These are phyloP conservation scores for Eupithecia tripunctaria DNA, from an alignment of 2,888 invertebrate species.

Conservation along the genomic window DNA sequence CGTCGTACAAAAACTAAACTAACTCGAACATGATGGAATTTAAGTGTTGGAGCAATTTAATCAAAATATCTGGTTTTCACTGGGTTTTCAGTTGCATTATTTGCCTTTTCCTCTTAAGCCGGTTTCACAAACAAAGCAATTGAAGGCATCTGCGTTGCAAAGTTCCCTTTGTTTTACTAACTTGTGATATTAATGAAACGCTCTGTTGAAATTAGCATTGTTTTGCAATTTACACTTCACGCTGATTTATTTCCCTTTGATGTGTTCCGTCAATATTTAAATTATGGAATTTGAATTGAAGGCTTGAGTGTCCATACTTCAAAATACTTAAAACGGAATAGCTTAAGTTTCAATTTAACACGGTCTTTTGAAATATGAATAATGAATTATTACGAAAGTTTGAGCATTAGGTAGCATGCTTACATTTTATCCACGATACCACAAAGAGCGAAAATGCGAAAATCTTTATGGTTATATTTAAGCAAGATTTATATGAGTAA, in stretches of 20 bases:
- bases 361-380: background rate
- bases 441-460: background rate
- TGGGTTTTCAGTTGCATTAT: background rate
- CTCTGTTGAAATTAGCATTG: slow-evolving; percentile 36
- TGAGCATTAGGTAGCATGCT: background rate
- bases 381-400: background rate
- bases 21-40: background rate
- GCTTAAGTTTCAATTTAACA: background rate
- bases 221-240: slow-evolving; percentile 30
- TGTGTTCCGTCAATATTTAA: slow-evolving; percentile 24
- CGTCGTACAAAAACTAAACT: background rate
- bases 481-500: slow-evolving; percentile 11
- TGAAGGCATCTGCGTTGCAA: slow-evolving; percentile 41
- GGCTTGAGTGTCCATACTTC: background rate
- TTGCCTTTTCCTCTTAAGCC: slow-evolving; percentile 36
- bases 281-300: background rate
- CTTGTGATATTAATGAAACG: slow-evolving; percentile 24
- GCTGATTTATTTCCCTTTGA: slow-evolving; percentile 31
- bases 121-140: slow-evolving; percentile 44
- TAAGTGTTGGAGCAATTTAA: too few relatives aligned
- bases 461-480: background rate
- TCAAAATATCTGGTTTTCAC: background rate
- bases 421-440: background rate
- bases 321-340: background rate
- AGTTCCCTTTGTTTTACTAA: slow-evolving; percentile 28